phyloP scores from a whole-genome alignment of 2,113 vertebrate species.

The Struthidea cinerea region DNA sequence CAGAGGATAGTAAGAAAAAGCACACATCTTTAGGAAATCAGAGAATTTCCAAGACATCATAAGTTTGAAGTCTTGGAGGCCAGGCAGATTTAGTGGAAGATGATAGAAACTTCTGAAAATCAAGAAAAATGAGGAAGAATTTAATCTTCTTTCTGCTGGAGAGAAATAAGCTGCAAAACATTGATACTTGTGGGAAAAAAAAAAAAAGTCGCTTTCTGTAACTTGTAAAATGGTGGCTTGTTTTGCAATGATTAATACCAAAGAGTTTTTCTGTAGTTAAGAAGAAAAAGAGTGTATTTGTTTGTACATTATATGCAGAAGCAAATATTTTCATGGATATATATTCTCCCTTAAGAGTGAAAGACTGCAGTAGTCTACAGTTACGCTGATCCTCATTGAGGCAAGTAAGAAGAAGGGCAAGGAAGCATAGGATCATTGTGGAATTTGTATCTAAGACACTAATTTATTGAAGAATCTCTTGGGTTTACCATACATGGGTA shows the following conservation, averaged over 20 bases:
- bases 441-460: background rate
- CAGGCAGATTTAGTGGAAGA: background rate
- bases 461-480: background rate
- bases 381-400: background rate
- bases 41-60: background rate
- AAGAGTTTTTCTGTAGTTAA: background rate
- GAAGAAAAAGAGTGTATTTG: background rate
- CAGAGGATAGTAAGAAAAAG: background rate
- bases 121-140: background rate
- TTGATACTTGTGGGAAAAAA: background rate
- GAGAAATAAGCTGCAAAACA: background rate
- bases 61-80: background rate
- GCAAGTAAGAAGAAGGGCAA: background rate
- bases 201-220: background rate
- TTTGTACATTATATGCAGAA: background rate
- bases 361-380: background rate
- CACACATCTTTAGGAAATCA: background rate
- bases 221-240: background rate
- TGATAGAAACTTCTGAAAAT: background rate
- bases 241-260: conserved; percentile 11
- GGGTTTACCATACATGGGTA: background rate
- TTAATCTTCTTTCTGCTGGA: background rate
- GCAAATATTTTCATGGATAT: background rate
- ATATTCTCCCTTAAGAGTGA: background rate
- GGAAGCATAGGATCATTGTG: background rate